Evolutionary conservation across 2,113 vertebrate genomes (phyloP), one percentile per base, ranked within the genome.

Genomic region (Aptenodytes patagonicus): DNA sequence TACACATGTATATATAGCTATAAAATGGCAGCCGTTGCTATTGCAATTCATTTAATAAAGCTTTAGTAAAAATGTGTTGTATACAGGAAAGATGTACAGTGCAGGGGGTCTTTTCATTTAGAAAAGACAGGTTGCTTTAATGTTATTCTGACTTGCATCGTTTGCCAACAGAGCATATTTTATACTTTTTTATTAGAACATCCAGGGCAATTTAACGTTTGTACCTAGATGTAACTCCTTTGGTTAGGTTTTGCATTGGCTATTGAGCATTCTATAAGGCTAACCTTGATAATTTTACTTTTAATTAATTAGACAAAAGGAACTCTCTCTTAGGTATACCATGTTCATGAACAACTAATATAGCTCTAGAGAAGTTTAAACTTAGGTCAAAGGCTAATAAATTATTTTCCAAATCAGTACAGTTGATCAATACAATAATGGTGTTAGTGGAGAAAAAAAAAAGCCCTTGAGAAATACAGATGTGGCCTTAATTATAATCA

Each of bases 31-130:
- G 98, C 98, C 82, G 95, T 98, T 98, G 98, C 98, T 99, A 98
- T 98, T 99, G 98, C 98, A 98, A 98, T 99, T 98, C 98, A 99
- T 99, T 98, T 98, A 99, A 99, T 98, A 98, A 98, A 98, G 99
- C 98, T 99, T 98, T 99, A 99, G 98, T 99, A 98, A 98, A 98
- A 98, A 99, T 98, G 98, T 99, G 98, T 99, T 99, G 99, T 99
- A 98, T 99, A 98, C 98, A 98, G 98, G 98, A 98, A 98, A 94
- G 97, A 97, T 98, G 98, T 98, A 98, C 97, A 99, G 98, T 95
- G 98, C 98, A 98, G 98, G 98, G 95, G 95, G 97, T 99, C 98
- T 98, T 99, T 99, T 99, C 98, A 97, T 97, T 97, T 98, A 95
- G 98, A 98, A 98, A 98, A 98, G 98, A 98, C 98, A 97, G 97